phyloP scores from a whole-genome alignment of 53 echinoderm and acorn worm genomes.

The Antedon mediterranea region DNA sequence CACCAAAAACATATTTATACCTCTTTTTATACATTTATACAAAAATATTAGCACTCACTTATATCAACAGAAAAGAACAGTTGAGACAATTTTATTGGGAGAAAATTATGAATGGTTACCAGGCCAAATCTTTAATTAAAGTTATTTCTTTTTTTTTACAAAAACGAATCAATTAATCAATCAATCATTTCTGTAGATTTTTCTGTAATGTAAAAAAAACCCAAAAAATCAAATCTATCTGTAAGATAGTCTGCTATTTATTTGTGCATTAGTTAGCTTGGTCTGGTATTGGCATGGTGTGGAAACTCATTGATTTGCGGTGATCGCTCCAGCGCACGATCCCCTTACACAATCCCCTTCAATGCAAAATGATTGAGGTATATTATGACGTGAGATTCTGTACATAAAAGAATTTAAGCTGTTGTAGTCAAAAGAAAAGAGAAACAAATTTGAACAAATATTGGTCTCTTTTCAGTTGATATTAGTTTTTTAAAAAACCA shows the following conservation, averaged over 20 bases:
- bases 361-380: not conserved
- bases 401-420: not conserved
- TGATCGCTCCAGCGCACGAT: not conserved
- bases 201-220: no score
- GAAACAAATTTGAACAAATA: not conserved
- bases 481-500: not conserved
- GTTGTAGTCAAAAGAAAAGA: not conserved
- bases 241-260: no score
- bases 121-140: not conserved
- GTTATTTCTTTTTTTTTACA: not conserved
- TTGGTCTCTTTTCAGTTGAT: not conserved
- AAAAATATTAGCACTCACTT: not conserved
- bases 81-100: not conserved
- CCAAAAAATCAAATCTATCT: no score
- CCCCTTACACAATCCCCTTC: not conserved
- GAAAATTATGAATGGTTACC: not conserved
- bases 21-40: not conserved
- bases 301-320: not conserved
- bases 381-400: not conserved
- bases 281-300: not conserved
- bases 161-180: no score
- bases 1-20: not conserved
- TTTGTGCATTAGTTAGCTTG: not conserved
- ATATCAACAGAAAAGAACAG: not conserved
- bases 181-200: no score